phyloP scores from a whole-genome alignment of 2,888 invertebrate genomes.

The Agriopis leucophaearia region DNA sequence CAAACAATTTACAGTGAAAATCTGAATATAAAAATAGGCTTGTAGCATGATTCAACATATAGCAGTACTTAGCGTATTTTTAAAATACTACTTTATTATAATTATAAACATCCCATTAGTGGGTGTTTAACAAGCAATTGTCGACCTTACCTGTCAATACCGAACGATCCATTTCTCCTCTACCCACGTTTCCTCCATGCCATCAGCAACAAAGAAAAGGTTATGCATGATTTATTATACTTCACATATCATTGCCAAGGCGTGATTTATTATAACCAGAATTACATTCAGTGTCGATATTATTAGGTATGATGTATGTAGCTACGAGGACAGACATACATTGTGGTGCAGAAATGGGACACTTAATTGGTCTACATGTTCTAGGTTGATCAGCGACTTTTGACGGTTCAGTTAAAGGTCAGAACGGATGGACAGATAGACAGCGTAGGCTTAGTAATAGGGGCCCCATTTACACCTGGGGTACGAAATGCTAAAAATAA shows the following conservation, averaged over 20 bases:
- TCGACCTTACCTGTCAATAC: background rate
- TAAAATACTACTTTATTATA: no score
- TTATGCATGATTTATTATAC: conserved; percentile 29
- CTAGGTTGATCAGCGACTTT: no score
- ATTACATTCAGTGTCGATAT: conserved; percentile 24
- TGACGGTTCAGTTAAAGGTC: no score
- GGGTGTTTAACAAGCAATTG: background rate
- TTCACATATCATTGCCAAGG: conserved; percentile 25
- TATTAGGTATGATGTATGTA: conserved; percentile 7
- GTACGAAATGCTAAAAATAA: no score
- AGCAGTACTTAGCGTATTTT: no score
- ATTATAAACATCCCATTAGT: no score
- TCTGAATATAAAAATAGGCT: no score
- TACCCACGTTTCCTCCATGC: background rate
- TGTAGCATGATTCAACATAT: no score
- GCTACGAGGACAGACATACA: background rate
- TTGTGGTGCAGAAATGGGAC: background rate
- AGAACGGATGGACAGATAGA: no score
- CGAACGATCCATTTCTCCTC: conserved; percentile 11
- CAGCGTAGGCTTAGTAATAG: no score
- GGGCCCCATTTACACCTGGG: no score
- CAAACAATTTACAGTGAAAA: no score
- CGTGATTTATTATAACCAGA: conserved; percentile 26
- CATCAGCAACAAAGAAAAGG: conserved; percentile 28
- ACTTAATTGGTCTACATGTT: background rate